Evolutionary conservation across 1,140 invertebrate genomes (phyloP).

Genomic region (Vanessa tameamea): DNA sequence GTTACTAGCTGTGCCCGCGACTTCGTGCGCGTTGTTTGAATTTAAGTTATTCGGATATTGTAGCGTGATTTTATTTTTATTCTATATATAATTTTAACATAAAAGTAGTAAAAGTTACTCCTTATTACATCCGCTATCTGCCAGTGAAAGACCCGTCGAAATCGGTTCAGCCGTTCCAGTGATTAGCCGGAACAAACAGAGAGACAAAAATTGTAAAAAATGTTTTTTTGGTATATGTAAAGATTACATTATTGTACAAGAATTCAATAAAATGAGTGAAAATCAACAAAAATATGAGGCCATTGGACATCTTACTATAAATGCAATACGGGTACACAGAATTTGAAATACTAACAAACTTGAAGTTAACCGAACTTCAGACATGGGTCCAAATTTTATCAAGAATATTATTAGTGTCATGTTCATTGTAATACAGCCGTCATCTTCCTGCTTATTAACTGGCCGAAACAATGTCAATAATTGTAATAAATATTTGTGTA

Average conservation of each 20-base stretch:
- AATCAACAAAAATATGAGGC: constrained; percentile 93
- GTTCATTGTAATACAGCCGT: constrained; percentile 87
- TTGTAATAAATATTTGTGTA: constrained; percentile 84
- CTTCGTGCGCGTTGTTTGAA: no score
- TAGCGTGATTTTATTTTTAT: no score
- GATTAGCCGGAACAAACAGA: no score
- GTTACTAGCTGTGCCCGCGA: no score
- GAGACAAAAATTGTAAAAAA: no score
- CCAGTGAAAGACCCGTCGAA: no score
- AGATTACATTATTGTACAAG: not conserved
- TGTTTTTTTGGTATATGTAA: no score
- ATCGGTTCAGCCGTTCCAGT: no score
- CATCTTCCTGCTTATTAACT: constrained; percentile 84
- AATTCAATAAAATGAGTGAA: constrained; percentile 8
- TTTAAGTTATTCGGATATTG: no score
- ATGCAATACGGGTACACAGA: constrained; percentile 89
- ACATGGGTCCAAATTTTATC: constrained; percentile 90
- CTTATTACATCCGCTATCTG: no score
- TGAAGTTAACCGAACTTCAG: constrained; percentile 90
- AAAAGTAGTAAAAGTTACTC: no score
- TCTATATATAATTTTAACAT: no score
- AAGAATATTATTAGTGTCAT: constrained; percentile 96
- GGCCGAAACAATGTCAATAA: constrained; percentile 85
- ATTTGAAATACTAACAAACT: constrained; percentile 90
- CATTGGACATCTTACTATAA: constrained; percentile 94